A percentile compares a stretch with the other conserved stretches of the same genome.
phyloP scores from a whole-genome alignment of 2,797 vertebrate genomes.

The Botia almorhae region DNA sequence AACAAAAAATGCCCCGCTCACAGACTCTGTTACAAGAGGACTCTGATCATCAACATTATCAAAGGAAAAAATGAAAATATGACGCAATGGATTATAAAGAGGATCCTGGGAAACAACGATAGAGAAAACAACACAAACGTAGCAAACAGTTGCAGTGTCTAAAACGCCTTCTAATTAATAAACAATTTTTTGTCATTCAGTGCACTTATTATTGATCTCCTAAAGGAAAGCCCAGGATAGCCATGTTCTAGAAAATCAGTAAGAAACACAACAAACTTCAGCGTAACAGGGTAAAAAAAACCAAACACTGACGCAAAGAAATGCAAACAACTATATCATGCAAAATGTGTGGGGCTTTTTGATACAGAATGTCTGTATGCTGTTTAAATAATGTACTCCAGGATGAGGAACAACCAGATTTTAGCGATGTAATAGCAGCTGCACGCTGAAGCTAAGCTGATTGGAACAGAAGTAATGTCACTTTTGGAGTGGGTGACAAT shows the following conservation, averaged over 20 bases:
- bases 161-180: constrained; percentile 70
- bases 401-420: constrained; percentile 5
- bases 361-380: constrained; percentile 1
- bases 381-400: constrained; percentile 1
- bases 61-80: constrained; percentile 70
- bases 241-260: constrained; percentile 65
- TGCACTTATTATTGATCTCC: constrained; percentile 74
- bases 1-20: constrained; percentile 48
- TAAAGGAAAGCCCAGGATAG: constrained; percentile 73
- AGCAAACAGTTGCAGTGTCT: constrained; percentile 82
- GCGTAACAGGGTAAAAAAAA: constrained; percentile 46
- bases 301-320: constrained; percentile 61
- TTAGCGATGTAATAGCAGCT: constrained; percentile 24
- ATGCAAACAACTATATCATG: constrained; percentile 35
- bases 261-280: constrained; percentile 62
- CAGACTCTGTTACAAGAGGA: constrained; percentile 58
- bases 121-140: constrained; percentile 61
- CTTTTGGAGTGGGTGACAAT: constrained; percentile 71
- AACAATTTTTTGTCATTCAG: constrained; percentile 74
- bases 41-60: constrained; percentile 63
- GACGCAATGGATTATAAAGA: constrained; percentile 63
- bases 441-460: constrained; percentile 20
- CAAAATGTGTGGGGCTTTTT: not conserved
- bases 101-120: constrained; percentile 29
- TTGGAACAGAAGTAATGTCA: constrained; percentile 21